Conservation (phyloP, 2,113 vertebrate genomes). For the Hemiscyllium ocellatum region DNA sequence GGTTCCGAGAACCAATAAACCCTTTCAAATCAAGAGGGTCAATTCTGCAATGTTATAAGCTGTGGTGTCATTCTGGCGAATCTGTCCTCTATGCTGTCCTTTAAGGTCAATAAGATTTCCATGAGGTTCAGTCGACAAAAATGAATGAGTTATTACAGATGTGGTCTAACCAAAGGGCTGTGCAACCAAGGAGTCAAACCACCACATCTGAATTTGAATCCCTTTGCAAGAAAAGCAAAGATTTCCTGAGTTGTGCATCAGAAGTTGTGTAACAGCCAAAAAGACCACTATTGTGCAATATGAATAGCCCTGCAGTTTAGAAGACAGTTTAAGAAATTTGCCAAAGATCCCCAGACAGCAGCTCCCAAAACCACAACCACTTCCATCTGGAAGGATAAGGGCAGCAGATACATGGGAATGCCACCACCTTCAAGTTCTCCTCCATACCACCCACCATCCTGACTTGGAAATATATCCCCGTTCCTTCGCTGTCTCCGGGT, state of each 20-base stretch:
- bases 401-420: too few species aligned
- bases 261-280: background rate
- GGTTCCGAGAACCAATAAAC: background rate
- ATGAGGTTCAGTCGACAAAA: background rate
- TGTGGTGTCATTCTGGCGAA: background rate
- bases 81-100: background rate
- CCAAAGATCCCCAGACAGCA: too few species aligned
- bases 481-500: too few species aligned
- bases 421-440: too few species aligned
- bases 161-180: background rate
- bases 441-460: too few species aligned
- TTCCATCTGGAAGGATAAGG: too few species aligned
- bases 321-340: background rate
- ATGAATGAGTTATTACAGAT: background rate
- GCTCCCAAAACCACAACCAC: too few species aligned
- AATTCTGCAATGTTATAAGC: background rate
- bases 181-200: background rate
- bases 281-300: background rate
- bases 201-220: background rate
- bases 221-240: background rate
- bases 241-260: background rate
- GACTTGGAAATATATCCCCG: too few species aligned
- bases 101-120: background rate
- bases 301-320: background rate
- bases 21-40: background rate